phyloP scores from a whole-genome alignment of 2,113 vertebrate genomes.

The Chionis minor region DNA sequence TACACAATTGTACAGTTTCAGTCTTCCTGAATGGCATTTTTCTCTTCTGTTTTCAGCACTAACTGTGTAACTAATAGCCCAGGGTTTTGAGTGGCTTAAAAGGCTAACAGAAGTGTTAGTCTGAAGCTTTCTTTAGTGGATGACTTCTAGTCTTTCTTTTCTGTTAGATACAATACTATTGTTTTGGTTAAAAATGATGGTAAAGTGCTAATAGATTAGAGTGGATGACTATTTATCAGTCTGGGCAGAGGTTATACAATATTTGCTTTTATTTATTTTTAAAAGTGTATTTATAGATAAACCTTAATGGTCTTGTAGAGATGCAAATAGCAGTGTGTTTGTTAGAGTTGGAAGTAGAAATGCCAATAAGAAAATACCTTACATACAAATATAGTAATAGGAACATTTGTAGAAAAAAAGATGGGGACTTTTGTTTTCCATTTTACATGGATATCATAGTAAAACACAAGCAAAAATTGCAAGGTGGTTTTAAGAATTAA shows the following conservation, averaged over 20 bases:
- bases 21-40: neutral
- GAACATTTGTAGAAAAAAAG: neutral
- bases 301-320: neutral
- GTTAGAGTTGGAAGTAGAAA: neutral
- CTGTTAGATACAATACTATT: neutral
- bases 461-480: neutral
- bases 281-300: neutral
- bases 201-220: neutral
- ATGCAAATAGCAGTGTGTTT: neutral
- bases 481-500: neutral
- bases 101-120: neutral
- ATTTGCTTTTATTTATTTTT: neutral
- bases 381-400: neutral
- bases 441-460: neutral
- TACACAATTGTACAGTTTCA: neutral
- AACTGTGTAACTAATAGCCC: neutral
- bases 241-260: neutral
- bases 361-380: neutral
- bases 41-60: neutral
- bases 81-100: neutral
- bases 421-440: neutral
- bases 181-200: neutral
- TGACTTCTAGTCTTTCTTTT: neutral
- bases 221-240: neutral
- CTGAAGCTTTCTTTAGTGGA: neutral